Percentiles rank a stretch among this genome's conserved stretches.
These are phyloP conservation scores for Petrocephalus zakoni DNA, from an alignment of 2,113 vertebrate genomes.

Conservation along the genomic window DNA sequence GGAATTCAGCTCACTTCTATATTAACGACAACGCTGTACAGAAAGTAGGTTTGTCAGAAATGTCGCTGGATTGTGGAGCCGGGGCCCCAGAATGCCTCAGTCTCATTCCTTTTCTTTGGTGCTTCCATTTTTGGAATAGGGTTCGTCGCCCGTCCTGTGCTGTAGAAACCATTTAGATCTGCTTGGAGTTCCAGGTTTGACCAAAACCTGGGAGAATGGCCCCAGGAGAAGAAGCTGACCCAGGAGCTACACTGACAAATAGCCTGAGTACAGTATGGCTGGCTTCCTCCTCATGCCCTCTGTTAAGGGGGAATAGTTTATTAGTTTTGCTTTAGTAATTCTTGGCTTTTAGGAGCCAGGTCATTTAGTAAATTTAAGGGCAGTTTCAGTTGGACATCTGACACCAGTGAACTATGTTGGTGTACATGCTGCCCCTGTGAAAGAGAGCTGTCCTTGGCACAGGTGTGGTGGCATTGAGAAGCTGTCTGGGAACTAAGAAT, in stretches of 20 bases:
- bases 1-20: too few species aligned
- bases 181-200: too few species aligned
- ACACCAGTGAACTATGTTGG: slow-evolving; percentile 29
- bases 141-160: too few species aligned
- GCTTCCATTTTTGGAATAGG: too few species aligned
- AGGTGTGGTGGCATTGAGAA: slow-evolving; percentile 17
- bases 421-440: slow-evolving; percentile 10
- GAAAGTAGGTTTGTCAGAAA: too few species aligned
- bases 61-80: too few species aligned
- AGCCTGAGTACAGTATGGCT: not conserved
- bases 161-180: too few species aligned
- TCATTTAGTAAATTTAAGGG: not conserved
- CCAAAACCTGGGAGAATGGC: not conserved
- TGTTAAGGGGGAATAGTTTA: not conserved
- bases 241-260: not conserved
- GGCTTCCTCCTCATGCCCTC: too few species aligned
- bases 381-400: slow-evolving; percentile 20
- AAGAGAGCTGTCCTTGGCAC: slow-evolving; percentile 30
- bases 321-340: not conserved
- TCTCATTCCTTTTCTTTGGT: too few species aligned
- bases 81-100: too few species aligned
- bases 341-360: not conserved
- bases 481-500: slow-evolving; percentile 21
- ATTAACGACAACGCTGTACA: too few species aligned
- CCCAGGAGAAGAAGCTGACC: not conserved